Evolutionary conservation across 2,113 vertebrate genomes (phyloP), one percentile per base, ranked within the genome.

Genomic region (Gracilinanus agilis): DNA sequence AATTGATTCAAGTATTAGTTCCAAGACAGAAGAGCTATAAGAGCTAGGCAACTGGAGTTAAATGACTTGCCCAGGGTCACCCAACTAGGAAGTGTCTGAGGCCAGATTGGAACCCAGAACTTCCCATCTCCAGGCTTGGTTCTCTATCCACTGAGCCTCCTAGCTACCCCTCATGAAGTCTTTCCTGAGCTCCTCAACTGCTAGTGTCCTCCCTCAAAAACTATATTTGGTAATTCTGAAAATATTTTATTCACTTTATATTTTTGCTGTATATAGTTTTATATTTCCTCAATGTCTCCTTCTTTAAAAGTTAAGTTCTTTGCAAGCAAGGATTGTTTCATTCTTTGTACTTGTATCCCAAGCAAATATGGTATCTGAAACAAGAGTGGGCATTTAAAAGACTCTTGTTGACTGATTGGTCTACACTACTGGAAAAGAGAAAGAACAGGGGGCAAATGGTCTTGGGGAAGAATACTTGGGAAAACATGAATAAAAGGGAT

Each of bases 191-290:
- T 29, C 61, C 29, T 12, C 25, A 61, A 67, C 10, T 67, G 61
- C 29, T 16, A 34, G 3, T 67, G 19, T 67, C 61, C 29, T 67
- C 29, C 29, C 61, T 67, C 61, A 27, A 67, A 67, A 75, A 75
- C 61, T 67, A 19, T 16, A 67, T 16, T 34, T n/a, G 3, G 34
- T n/a, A n/a, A n/a, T 13, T n/a, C 29, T n/a, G 5, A 19, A n/a
- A 75, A 75, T 75, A 75, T 75, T n/a, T n/a, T 75, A 75, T 75
- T 75, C 61, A 75, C 61, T 75, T 75, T 34, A 75, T n/a, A 75
- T 75, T 75, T 34, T 19, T n/a, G 61, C 61, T 75, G 34, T n/a
- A n/a, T 75, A 16, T n/a, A 75, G 61, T n/a, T 75, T n/a, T n/a
- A n/a, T 75, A 75, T 75, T 75, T 75, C 61, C 34, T 75, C 61